A percentile compares a stretch with the other conserved stretches of the same genome.
phyloP scores from a whole-genome alignment of 2,888 invertebrate species.

The Muschampia plurimacula region DNA sequence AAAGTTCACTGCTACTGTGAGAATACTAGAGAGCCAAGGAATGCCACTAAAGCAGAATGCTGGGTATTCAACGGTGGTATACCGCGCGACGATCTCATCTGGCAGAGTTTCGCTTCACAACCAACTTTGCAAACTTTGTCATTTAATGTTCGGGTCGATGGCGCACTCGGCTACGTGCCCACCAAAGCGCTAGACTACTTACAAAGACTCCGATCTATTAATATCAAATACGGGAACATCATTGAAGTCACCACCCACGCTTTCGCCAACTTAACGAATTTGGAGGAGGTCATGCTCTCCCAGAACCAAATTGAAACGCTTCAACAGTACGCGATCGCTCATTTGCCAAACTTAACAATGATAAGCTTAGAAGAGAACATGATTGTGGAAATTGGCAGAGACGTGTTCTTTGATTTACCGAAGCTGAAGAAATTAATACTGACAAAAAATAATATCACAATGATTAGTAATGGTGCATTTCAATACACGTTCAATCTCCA shows the following conservation, averaged over 20 bases:
- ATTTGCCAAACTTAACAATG: conserved; percentile 88
- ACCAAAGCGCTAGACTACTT: conserved; percentile 89
- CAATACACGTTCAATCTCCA: conserved; percentile 90
- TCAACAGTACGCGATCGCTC: conserved; percentile 89
- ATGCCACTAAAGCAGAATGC: conserved; percentile 91
- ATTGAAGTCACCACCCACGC: conserved; percentile 89
- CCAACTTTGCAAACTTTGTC: conserved; percentile 89
- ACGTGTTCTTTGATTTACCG: conserved; percentile 91
- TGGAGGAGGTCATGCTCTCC: conserved; percentile 88
- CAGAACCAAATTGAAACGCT: conserved; percentile 89
- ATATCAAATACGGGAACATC: conserved; percentile 90
- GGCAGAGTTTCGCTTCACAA: conserved; percentile 91
- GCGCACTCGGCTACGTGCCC: conserved; percentile 89
- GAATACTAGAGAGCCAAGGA: conserved; percentile 78
- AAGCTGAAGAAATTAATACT: conserved; percentile 90
- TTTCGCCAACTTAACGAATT: conserved; percentile 89
- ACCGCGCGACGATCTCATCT: conserved; percentile 89
- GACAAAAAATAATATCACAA: conserved; percentile 94
- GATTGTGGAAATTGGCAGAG: conserved; percentile 90
- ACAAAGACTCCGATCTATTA: conserved; percentile 88
- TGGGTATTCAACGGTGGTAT: conserved; percentile 90
- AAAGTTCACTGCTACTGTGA: conserved; percentile 90
- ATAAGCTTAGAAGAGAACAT: conserved; percentile 91
- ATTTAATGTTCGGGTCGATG: conserved; percentile 89
- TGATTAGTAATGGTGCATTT: conserved; percentile 94